Base-by-base conservation (phyloP, 2,797 vertebrate genomes). In the Mallotus villosus region DNA sequence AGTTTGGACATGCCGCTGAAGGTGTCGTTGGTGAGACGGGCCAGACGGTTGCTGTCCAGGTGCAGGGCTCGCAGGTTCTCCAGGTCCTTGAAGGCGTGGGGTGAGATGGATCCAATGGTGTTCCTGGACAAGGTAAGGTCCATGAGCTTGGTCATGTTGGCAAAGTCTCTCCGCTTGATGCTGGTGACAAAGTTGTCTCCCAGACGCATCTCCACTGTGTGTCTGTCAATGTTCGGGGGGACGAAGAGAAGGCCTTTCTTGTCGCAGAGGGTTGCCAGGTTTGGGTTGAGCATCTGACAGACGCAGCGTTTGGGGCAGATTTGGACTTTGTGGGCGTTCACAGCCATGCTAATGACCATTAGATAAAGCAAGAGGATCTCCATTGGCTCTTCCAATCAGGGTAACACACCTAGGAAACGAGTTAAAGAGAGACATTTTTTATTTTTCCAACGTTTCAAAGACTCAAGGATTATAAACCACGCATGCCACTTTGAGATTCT, bases 181-280 rank as follows among this genome's bases (percentile, higher is more conserved):
- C 87, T 95, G 66, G 97, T 98, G 76, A 99, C 95, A 85, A 99
- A 99, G 86, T 99, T 99, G 88, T 99, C 97, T 57, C 97, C 98
- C 66, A 99, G 91, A 1, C 98, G 92, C 85, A 99, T 91, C 88
- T 99, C 98, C 77, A 99, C 97, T 0, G 98, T 99, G 93, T 96
- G 97, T 84, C 97, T 87, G 92, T 99, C 96, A 74, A 99, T 99
- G 90, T 97, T 97, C 4, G 97, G 96, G 24, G 97, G 98, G 79
- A 99, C 95, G 76, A 99, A 99, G 27, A 99, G 93, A 68, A 99
- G 95, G 71, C 98, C 98, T 92, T 99, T 99, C 88, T 98, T 99
- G 91, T 97, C 98, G 82, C 98, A 99, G 86, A 99, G 85, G 4
- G 98, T 99, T 19, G 98, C 98, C 70, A 99, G 92, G 87, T 99